A percentile compares a stretch with the other conserved stretches of the same genome.
Conservation (phyloP, 1,140 invertebrate genomes). For the Drosophila baimaii region DNA sequence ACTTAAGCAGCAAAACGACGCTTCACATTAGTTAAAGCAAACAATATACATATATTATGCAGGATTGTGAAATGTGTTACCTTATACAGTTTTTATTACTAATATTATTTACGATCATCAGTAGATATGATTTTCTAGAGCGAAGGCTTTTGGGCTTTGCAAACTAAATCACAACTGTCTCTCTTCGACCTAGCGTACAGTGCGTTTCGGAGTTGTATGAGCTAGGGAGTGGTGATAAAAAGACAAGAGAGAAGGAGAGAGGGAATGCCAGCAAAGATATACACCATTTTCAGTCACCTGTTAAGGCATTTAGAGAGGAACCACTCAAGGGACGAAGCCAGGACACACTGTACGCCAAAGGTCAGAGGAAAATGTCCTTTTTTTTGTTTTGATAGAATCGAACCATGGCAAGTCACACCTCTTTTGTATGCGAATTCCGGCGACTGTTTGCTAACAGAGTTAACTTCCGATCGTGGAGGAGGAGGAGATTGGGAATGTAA, state of each 20-base stretch:
- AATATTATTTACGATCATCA: conserved; percentile 6
- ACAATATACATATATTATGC: conserved; percentile 14
- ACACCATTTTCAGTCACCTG: conserved; percentile 32
- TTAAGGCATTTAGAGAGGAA: conserved; percentile 30
- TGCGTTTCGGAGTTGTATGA: conserved; percentile 19
- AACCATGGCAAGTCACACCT: conserved; percentile 39
- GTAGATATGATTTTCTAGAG: conserved; percentile 15
- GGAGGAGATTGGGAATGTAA: conserved; percentile 5
- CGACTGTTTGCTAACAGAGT: conserved; percentile 9
- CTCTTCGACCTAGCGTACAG: conserved; percentile 27
- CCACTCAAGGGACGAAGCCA: background rate
- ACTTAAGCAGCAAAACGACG: conserved; percentile 31
- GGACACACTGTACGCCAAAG: conserved; percentile 16
- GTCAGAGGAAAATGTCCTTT: conserved; percentile 21
- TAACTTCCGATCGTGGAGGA: conserved; percentile 30
- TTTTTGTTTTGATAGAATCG: conserved; percentile 9
- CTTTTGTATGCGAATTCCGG: conserved; percentile 32
- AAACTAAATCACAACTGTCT: conserved; percentile 41
- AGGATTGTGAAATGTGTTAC: conserved; percentile 9
- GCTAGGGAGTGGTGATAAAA: background rate
- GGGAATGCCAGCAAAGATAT: conserved; percentile 25
- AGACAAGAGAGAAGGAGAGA: background rate
- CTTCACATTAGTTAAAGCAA: conserved; percentile 48
- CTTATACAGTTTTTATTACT: background rate
- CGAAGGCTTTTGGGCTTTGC: conserved; percentile 5